phyloP scores from a whole-genome alignment of 2,888 invertebrate species.

The Plutella xylostella region DNA sequence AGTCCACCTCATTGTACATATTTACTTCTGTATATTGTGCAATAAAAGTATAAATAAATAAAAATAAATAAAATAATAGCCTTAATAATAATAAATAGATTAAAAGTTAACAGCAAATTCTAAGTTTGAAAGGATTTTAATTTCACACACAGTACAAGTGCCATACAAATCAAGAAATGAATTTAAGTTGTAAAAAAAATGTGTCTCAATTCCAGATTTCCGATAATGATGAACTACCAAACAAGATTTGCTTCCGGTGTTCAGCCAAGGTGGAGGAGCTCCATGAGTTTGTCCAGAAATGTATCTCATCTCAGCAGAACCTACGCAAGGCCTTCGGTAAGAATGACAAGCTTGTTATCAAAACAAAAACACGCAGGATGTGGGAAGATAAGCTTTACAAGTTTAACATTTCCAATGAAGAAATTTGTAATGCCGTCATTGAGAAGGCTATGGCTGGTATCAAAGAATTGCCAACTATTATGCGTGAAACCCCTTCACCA shows the following conservation, averaged over 20 bases:
- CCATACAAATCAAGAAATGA: too few species aligned
- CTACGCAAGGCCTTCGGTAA: constrained; percentile 37
- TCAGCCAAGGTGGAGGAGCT: constrained; percentile 63
- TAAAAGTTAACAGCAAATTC: too few species aligned
- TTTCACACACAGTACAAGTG: too few species aligned
- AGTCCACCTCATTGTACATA: too few species aligned
- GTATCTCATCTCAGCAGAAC: constrained; percentile 51
- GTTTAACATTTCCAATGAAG: constrained; percentile 57
- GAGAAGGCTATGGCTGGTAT: constrained; percentile 60
- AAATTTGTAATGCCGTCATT: constrained; percentile 57
- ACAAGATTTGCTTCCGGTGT: constrained; percentile 63
- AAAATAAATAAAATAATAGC: too few species aligned
- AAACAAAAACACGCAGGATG: constrained; percentile 37
- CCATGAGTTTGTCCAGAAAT: constrained; percentile 57
- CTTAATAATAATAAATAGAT: too few species aligned
- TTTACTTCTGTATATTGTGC: too few species aligned
- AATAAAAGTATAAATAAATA: too few species aligned
- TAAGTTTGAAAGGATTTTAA: too few species aligned
- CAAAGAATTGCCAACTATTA: constrained; percentile 37
- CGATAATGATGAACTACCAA: constrained; percentile 62
- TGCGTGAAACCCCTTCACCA: too few species aligned
- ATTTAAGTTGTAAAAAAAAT: too few species aligned
- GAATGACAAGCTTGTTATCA: constrained; percentile 17
- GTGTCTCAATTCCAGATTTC: constrained; percentile 40
- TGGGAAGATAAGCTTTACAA: constrained; percentile 57